These are phyloP conservation scores for Axinella damicornis DNA, from an alignment of 37 sponge, comb jelly and placozoan species.

Conservation along the genomic window DNA sequence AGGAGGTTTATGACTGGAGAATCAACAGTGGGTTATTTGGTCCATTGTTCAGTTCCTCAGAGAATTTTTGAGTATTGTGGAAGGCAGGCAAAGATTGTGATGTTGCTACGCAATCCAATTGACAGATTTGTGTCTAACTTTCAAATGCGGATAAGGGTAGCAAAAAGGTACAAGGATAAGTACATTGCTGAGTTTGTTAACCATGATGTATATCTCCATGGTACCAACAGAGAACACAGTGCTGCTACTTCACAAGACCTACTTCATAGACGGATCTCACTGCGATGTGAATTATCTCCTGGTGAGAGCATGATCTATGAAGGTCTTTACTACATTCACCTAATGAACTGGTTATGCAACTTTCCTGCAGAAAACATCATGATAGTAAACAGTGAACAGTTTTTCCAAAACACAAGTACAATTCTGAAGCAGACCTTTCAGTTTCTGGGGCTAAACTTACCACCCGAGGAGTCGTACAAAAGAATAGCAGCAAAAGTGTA, in stretches of 20 bases:
- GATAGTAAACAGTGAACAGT: conserved; percentile 68
- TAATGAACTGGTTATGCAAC: conserved; percentile 66
- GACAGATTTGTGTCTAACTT: conserved; percentile 59
- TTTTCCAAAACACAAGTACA: conserved; percentile 17
- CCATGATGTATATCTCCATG: too few species aligned
- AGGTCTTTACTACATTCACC: conserved; percentile 43
- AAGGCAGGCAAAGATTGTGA: conserved; percentile 39
- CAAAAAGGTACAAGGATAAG: neutral
- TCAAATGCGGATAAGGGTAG: conserved; percentile 15
- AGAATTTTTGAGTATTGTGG: conserved; percentile 60
- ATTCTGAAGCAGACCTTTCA: conserved; percentile 34
- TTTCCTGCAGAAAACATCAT: conserved; percentile 61
- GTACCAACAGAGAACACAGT: neutral
- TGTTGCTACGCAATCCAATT: conserved; percentile 48
- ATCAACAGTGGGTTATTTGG: conserved; percentile 39
- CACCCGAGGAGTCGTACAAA: neutral
- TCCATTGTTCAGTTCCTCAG: conserved; percentile 43
- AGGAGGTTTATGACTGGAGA: conserved; percentile 54
- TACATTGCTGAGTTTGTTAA: neutral
- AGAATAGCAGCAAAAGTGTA: conserved; percentile 22
- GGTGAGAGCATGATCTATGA: conserved; percentile 42
- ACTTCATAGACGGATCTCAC: too few species aligned
- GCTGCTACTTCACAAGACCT: too few species aligned
- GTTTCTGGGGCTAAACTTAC: conserved; percentile 31
- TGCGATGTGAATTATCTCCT: neutral